Base-by-base conservation (phyloP, 2,888 invertebrate genomes). In the Leucoma salicis region DNA sequence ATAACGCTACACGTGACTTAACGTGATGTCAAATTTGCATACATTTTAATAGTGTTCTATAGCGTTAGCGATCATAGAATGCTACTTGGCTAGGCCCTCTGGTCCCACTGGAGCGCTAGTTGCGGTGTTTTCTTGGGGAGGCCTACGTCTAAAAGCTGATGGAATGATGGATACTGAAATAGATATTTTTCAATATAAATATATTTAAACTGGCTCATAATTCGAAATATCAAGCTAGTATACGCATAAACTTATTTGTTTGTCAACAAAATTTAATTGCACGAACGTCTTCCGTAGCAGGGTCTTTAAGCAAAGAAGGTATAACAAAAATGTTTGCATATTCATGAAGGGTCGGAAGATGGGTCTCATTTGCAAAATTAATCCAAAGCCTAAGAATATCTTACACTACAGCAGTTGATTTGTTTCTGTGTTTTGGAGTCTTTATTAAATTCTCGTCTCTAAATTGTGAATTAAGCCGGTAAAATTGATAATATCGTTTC, bases 361-460 rank as follows among this genome's bases (percentile, higher is more conserved):
- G 53, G 46, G 51, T 41, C 70, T 74, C 67, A 75, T 75, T 76
- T 69, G 70, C 70, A 67, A 73, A 68, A 73, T 74, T 71, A 70
- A 76, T 70, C 61, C 62, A 31, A 41, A 67, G 56, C 57, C 63
- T 61, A 31, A 31, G 43, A 57, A 53, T 42, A 45, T 42, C 31
- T 42, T 42, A 33, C 31, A 31, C 36, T 40, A 42, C 59, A 57
- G 53, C 63, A 66, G 57, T 54, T 64, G 63, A 66, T 66, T 65
- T 57, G 53, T 57, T 52, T 44, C 28, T 39, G 28, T 29, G 31
- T 39, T 53, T 46, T 31, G 25, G 36, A 35, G 39, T 50, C 40
- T 59, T 63, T 60, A 63, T 59, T 65, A 27, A 36, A 25, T 65
- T 65, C 57, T 53, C 51, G 6, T 25, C 25, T n/a, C 7, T 25